Evolutionary conservation across 2,797 vertebrate genomes (phyloP).

Genomic region (Odontamblyopus rebecca): DNA sequence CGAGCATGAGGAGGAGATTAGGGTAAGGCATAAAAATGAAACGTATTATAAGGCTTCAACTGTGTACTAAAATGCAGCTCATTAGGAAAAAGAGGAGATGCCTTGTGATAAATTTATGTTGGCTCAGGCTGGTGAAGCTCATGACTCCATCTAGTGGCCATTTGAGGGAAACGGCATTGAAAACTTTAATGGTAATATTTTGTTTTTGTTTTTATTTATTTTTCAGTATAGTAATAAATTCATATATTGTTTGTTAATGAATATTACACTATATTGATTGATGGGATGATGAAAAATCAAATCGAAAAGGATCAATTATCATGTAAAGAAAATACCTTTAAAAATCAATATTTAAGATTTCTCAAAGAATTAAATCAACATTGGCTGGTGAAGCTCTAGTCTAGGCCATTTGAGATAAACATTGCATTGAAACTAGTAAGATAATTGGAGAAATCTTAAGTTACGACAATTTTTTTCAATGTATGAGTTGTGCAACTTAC

Average conservation of each 20-base stretch:
- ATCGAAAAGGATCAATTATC: too few relatives aligned
- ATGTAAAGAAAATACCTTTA: too few relatives aligned
- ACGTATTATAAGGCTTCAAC: neutral
- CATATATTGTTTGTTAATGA: too few relatives aligned
- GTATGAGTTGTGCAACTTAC: neutral
- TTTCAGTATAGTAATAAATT: too few relatives aligned
- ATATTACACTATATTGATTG: too few relatives aligned
- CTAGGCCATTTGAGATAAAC: neutral
- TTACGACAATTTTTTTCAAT: neutral
- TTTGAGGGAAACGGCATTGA: neutral
- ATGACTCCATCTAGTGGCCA: constrained; percentile 3
- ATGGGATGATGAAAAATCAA: too few relatives aligned
- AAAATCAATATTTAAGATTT: too few relatives aligned
- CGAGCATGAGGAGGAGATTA: neutral
- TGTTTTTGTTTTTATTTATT: too few relatives aligned
- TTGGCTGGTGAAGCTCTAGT: neutral
- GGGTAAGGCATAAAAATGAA: neutral
- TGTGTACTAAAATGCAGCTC: neutral
- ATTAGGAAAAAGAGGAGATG: neutral
- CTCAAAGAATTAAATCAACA: neutral
- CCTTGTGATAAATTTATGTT: neutral
- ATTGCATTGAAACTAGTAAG: neutral
- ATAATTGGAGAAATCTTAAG: neutral
- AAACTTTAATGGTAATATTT: too few relatives aligned
- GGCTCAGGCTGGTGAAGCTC: neutral